Evolutionary conservation across 2,888 invertebrate species (phyloP), one percentile per base, ranked within the genome.

Genomic region (Glaucopsyche alexis): DNA sequence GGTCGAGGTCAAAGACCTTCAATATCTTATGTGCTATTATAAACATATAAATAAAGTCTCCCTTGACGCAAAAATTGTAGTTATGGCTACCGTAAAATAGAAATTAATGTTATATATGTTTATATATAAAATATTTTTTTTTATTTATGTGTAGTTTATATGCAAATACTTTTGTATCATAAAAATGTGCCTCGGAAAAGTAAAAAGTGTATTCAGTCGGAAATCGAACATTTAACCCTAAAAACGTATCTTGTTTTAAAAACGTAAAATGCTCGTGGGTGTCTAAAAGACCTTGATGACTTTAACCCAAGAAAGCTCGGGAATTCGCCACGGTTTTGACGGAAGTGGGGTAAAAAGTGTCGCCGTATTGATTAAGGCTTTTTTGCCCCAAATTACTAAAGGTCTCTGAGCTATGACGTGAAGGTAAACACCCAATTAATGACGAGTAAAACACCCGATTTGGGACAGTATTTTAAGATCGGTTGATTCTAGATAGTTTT

Each of bases 371-470:
- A 60, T 60, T 60, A 60, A 60, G 29, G 60, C 29, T 60, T 60
- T 60, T 60, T 60, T 7, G 60, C 29, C 29, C 60, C 60, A 60
- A 60, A 60, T 60, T 60, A 38, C 60, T 60, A 60, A 19, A 60
- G 60, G 60, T 60, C 60, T 7, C 29, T 60, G 60, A 60, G 60
- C 60, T 60, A 60, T 29, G 60, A 60, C 60, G 60, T 29, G 29
- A 13, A 13, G 42, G 29, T 5, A 11, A 50, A 50, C 60, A 60
- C 19, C 19, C 55, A 55, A 11, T 55, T 55, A 38, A 29, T 14
- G 60, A 60, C 29, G 7, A 60, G 29, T 38, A 38, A 60, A 60
- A 60, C 60, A 60, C 13, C 29, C 13, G 29, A 13, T 55, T 14
- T 7, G 60, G 29, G 13, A 60, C 13, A 60, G 11, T 60, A 38